Base-by-base conservation (phyloP, 2,888 invertebrate genomes). In the Lathronympha strigana region DNA sequence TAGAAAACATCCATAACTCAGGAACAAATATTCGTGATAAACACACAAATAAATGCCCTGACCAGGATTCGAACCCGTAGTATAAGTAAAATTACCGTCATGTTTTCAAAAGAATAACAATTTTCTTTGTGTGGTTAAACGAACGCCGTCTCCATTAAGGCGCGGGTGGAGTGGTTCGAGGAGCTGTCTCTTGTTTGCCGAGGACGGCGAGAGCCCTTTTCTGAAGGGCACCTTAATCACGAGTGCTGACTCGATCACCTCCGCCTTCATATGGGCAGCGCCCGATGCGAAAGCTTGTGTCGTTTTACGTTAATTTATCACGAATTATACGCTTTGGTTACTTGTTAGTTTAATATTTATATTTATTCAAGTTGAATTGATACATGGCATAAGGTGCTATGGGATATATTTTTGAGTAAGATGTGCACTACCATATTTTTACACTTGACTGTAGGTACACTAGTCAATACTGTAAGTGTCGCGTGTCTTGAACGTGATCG, bases 141-240 rank as follows among this genome's bases (percentile, higher is more conserved):
- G 80, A 74, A 73, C 73, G 72, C 70, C 74, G 74, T 71, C 76
- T 82, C 86, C 83, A 86, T 88, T 87, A 85, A 77, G 79, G 79
- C 78, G 76, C 69, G 72, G 67, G 67, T 75, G 72, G 72, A 84
- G 83, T 72, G 81, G 76, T 83, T 88, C 83, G 82, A 88, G 87
- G 77, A 83, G 66, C 78, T 79, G 81, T 77, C 84, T 79, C 82
- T 87, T 87, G 88, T 88, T 87, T 86, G 83, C 75, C 74, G 79
- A 82, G 80, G 77, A 76, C 73, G 76, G 70, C 69, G 71, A 87
- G 86, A 71, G 81, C 83, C 73, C 88, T 86, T 69, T 74, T 67
- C 75, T 79, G 72, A 71, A 88, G 90, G 74, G 82, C 76, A 81
- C 85, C 87, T 84, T 90, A 90, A 90, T 89, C 87, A 86, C 77